Conservation (phyloP, 2,113 vertebrate genomes). For the Raja brachyura region DNA sequence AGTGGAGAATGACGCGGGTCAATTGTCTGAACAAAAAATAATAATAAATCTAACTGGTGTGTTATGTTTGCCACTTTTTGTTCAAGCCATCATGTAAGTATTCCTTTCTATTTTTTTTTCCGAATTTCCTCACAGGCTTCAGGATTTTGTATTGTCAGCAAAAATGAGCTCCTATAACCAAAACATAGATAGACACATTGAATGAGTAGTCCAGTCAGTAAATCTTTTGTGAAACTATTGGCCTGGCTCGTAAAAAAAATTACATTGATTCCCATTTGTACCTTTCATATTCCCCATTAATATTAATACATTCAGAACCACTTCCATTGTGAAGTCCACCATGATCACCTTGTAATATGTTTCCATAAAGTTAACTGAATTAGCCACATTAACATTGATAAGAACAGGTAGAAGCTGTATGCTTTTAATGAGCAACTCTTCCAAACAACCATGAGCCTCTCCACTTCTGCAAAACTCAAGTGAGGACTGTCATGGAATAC, state of each 20-base stretch:
- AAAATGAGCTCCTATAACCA: neutral
- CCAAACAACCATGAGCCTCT: neutral
- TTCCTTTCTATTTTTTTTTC: too few species aligned
- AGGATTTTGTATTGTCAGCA: neutral
- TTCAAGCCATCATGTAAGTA: neutral
- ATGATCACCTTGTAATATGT: neutral
- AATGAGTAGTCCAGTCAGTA: neutral
- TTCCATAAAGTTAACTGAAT: neutral
- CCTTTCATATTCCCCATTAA: too few species aligned
- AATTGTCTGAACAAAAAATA: neutral
- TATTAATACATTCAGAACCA: neutral
- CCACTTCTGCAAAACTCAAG: neutral
- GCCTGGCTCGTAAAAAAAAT: neutral
- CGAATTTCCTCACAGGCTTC: too few species aligned
- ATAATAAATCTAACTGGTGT: neutral
- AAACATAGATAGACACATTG: too few species aligned
- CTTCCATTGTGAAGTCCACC: neutral
- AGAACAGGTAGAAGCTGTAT: neutral
- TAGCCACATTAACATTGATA: neutral
- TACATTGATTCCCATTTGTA: neutral
- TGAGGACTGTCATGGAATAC: neutral
- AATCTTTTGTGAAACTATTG: neutral
- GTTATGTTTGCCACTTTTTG: neutral
- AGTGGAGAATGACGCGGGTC: neutral
- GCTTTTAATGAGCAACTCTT: neutral